These are phyloP conservation scores for Axinella damicornis DNA, from an alignment of 37 sponge, comb jelly and placozoan species.

Conservation along the genomic window DNA sequence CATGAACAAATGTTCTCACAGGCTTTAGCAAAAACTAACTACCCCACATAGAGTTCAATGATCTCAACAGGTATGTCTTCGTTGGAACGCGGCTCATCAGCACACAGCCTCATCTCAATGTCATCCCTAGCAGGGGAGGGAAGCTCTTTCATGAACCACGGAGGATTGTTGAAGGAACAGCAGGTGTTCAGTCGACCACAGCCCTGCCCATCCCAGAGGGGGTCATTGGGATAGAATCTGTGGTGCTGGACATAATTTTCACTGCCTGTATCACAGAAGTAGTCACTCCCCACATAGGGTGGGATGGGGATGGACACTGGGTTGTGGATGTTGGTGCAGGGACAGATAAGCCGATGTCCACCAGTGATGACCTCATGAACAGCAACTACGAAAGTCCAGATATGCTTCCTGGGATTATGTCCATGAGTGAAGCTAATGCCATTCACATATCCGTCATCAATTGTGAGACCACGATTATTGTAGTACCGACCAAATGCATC, in stretches of 20 bases:
- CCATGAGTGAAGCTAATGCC: conserved; percentile 46
- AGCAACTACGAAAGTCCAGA: conserved; percentile 48
- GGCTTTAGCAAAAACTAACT: neutral
- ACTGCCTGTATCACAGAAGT: conserved; percentile 37
- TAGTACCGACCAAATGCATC: neutral
- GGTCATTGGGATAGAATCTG: conserved; percentile 26
- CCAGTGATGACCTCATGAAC: neutral
- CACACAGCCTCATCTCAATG: conserved; percentile 45
- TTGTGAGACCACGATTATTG: neutral
- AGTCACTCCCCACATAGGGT: conserved; percentile 6
- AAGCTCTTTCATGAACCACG: conserved; percentile 33
- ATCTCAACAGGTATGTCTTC: neutral
- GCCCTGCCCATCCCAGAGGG: conserved; percentile 45
- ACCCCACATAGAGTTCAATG: neutral
- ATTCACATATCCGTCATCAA: conserved; percentile 21
- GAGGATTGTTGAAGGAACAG: conserved; percentile 22
- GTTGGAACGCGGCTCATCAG: conserved; percentile 2
- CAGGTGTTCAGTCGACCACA: conserved; percentile 38
- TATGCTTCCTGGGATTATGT: conserved; percentile 25
- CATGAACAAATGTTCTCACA: too few relatives aligned
- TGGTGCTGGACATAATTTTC: neutral
- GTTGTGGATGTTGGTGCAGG: conserved; percentile 16
- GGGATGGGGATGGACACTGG: neutral
- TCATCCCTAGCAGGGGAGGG: conserved; percentile 13
- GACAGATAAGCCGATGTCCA: neutral